phyloP scores from a whole-genome alignment of 1,140 invertebrate species.

The Mya arenaria region DNA sequence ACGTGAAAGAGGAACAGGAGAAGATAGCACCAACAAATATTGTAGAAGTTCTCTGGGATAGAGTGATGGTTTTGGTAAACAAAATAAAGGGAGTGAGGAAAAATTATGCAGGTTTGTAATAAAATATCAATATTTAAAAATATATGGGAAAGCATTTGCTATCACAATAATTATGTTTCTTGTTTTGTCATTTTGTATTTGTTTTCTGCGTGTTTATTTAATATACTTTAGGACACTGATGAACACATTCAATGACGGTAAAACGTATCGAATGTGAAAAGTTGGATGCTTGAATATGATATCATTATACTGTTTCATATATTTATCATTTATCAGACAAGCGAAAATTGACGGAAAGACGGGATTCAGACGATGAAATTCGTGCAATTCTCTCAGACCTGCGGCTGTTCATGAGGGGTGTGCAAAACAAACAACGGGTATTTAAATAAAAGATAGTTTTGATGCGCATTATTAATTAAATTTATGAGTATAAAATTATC shows the following conservation, averaged over 20 bases:
- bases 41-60: constrained; percentile 43
- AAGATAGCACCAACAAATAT: constrained; percentile 60
- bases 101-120: not conserved
- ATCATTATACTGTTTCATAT: not conserved
- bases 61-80: constrained; percentile 54
- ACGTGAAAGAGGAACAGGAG: constrained; percentile 49
- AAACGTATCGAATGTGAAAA: not conserved
- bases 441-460: not conserved
- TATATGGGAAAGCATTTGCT: not conserved
- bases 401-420: constrained; percentile 16
- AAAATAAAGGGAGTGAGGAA: constrained; percentile 3
- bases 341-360: not conserved
- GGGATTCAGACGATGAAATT: constrained; percentile 32
- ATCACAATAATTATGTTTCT: not conserved
- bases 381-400: constrained; percentile 37
- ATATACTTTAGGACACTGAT: not conserved
- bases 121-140: not conserved
- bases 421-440: too few species aligned
- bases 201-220: not conserved
- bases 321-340: not conserved
- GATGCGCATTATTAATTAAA: too few species aligned
- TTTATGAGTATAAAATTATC: too few species aligned
- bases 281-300: not conserved
- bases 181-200: not conserved
- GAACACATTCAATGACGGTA: not conserved